phyloP scores from a whole-genome alignment of 2,888 invertebrate genomes.

The Panzeria rudis region DNA sequence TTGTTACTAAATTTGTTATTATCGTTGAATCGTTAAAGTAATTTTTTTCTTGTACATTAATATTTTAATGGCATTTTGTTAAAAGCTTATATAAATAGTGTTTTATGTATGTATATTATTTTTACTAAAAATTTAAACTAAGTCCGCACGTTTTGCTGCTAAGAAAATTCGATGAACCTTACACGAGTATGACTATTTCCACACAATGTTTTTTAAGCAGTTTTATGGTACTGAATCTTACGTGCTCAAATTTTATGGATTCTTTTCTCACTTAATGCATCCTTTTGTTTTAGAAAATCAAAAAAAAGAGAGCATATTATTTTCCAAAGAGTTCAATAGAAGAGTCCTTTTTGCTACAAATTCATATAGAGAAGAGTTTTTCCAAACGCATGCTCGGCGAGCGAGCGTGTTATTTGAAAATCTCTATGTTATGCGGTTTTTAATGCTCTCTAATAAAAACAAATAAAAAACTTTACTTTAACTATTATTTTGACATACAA shows the following conservation, averaged over 20 bases:
- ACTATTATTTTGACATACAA: too few relatives aligned
- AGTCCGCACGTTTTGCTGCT: constrained; percentile 12
- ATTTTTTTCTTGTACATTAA: constrained; percentile 24
- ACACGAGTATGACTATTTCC: constrained; percentile 52
- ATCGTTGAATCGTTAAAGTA: constrained; percentile 25
- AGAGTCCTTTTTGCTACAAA: constrained; percentile 6
- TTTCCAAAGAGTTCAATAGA: not conserved
- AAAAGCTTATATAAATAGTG: not conserved
- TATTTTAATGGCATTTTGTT: not conserved
- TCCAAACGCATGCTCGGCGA: constrained; percentile 44
- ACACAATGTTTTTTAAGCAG: constrained; percentile 54
- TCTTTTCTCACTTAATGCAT: constrained; percentile 59
- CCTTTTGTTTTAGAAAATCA: constrained; percentile 33
- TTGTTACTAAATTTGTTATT: constrained; percentile 21
- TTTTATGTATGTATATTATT: not conserved
- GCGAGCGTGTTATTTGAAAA: constrained; percentile 10
- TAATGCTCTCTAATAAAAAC: not conserved
- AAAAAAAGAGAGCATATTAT: not conserved
- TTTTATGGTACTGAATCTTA: constrained; percentile 54
- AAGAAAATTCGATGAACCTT: constrained; percentile 55
- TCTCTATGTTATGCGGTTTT: not conserved
- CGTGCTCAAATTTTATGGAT: constrained; percentile 58
- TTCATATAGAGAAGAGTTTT: not conserved
- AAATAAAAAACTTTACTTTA: constrained; percentile 4
- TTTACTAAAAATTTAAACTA: not conserved